These are phyloP conservation scores for Perdita meconis DNA, from an alignment of 2,888 invertebrate species.

Conservation along the genomic window DNA sequence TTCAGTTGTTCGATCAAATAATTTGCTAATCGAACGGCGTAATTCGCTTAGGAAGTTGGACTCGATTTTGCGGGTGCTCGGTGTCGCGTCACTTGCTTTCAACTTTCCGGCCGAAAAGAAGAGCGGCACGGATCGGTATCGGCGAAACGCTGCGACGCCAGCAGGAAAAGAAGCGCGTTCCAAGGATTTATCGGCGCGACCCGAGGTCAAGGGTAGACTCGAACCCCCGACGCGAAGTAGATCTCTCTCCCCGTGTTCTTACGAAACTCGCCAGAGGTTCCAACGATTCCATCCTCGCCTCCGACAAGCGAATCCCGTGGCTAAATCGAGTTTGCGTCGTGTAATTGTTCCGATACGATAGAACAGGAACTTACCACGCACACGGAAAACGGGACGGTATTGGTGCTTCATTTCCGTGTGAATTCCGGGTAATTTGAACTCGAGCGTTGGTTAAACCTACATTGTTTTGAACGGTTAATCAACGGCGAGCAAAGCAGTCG, in stretches of 20 bases:
- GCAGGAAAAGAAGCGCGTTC: slow-evolving; percentile 5
- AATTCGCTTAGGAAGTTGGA: slow-evolving; percentile 1
- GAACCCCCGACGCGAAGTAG: slow-evolving; percentile 46
- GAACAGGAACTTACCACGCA: background rate
- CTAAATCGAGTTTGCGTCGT: background rate
- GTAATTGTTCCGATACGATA: slow-evolving; percentile 5
- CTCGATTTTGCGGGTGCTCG: background rate
- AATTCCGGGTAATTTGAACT: background rate
- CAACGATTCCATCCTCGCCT: background rate
- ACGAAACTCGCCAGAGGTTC: slow-evolving; percentile 1
- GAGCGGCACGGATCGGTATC: background rate
- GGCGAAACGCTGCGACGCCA: background rate
- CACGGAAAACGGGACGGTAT: background rate
- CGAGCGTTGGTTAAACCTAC: background rate
- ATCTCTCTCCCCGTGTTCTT: slow-evolving; percentile 27
- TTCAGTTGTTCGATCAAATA: background rate
- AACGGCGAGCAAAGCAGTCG: background rate
- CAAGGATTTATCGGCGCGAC: slow-evolving; percentile 13
- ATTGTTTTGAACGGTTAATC: background rate
- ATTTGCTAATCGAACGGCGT: slow-evolving; percentile 12
- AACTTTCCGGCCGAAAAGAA: background rate
- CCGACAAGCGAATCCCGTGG: background rate
- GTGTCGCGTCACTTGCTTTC: background rate
- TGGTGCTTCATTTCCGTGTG: slow-evolving; percentile 12
- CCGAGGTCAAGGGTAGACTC: slow-evolving; percentile 56